phyloP scores from a whole-genome alignment of 2,888 invertebrate species.

The Microplitis manilae region DNA sequence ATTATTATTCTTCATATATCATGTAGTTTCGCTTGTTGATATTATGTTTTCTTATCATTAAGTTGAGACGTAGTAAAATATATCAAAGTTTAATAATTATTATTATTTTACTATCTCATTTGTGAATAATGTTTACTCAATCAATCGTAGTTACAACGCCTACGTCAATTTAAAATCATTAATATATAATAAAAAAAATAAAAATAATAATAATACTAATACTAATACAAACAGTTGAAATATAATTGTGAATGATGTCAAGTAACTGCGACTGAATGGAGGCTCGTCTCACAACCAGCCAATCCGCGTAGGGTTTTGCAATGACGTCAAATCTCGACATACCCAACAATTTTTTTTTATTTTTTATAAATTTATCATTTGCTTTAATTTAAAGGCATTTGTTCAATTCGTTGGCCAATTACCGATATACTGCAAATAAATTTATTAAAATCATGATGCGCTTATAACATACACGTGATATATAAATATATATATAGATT shows the following conservation, averaged over 20 bases:
- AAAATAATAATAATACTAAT: not conserved
- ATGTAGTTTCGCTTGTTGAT: not conserved
- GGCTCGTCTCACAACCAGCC: conserved; percentile 60
- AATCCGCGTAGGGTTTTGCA: conserved; percentile 51
- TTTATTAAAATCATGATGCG: not conserved
- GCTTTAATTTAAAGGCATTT: not conserved
- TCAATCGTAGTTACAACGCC: conserved; percentile 31
- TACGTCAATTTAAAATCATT: conserved; percentile 5
- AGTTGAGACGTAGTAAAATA: conserved; percentile 6
- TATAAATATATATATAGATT: not conserved
- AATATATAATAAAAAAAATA: conserved; percentile 4
- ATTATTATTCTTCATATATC: not conserved
- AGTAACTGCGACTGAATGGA: conserved; percentile 59
- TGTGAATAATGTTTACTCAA: conserved; percentile 8
- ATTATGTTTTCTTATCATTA: not conserved
- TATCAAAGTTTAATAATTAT: not conserved
- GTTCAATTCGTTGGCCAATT: not conserved
- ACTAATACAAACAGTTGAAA: conserved; percentile 21
- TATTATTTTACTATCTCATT: not conserved
- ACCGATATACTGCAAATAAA: not conserved
- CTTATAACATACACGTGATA: no score
- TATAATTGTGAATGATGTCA: conserved; percentile 28
- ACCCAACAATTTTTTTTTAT: conserved; percentile 12
- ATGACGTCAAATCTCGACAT: conserved; percentile 60
- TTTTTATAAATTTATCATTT: not conserved